These are phyloP conservation scores for Amblyopsis hoosieri DNA, from an alignment of 2,797 vertebrate species.

Conservation along the genomic window DNA sequence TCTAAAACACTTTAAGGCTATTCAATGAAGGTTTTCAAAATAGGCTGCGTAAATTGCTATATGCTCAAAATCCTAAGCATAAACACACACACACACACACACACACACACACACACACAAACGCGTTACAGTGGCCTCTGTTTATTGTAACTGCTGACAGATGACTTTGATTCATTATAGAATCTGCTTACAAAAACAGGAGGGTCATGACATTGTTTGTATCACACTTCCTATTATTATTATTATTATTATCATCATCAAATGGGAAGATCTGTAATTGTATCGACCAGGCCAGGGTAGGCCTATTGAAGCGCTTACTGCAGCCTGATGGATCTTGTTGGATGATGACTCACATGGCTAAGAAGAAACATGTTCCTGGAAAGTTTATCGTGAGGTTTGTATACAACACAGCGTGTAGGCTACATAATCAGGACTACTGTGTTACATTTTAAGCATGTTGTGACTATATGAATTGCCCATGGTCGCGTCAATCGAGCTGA, in stretches of 20 bases:
- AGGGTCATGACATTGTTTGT: conserved; percentile 32
- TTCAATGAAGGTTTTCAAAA: background rate
- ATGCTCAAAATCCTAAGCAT: background rate
- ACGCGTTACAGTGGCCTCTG: conserved; percentile 23
- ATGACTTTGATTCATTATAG: conserved; percentile 56
- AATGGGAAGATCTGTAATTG: background rate
- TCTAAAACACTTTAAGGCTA: no score
- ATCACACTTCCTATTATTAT: background rate
- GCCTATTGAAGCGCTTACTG: background rate
- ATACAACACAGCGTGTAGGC: background rate
- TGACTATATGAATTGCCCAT: no score
- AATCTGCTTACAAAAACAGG: conserved; percentile 57
- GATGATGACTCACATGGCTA: conserved; percentile 75
- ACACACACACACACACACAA: conserved; percentile 13
- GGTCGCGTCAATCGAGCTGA: conserved; percentile 38
- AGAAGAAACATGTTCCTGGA: conserved; percentile 71
- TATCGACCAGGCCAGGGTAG: background rate
- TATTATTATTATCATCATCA: background rate
- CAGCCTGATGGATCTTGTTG: conserved; percentile 80
- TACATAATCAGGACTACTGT: no score
- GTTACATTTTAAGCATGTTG: no score
- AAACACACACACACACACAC: conserved; percentile 9
- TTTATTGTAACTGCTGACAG: conserved; percentile 63
- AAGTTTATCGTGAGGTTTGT: conserved; percentile 77
- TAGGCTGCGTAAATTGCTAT: background rate